Conservation (phyloP, 1,140 invertebrate species). For the Drosophila malerkotliana region DNA sequence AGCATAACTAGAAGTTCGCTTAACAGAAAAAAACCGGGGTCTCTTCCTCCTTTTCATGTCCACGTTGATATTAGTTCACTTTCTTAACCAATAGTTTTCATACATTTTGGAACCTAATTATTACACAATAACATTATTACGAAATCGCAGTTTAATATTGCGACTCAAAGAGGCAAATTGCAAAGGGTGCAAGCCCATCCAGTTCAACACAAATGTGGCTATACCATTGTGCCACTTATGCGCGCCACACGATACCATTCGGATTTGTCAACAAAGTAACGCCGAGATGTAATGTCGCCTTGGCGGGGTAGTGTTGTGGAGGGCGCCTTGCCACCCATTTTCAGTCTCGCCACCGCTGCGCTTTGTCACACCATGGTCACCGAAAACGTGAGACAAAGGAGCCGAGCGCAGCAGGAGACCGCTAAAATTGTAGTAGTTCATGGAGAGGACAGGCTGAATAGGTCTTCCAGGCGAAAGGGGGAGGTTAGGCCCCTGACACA, state of each 20-base stretch:
- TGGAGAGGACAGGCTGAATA: not conserved
- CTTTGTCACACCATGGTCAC: constrained; percentile 39
- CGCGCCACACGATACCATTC: constrained; percentile 48
- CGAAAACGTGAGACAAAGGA: not conserved
- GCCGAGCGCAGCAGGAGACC: constrained; percentile 54
- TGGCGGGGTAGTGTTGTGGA: not conserved
- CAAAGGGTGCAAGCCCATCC: not conserved
- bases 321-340: no score
- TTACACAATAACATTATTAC: constrained; percentile 60
- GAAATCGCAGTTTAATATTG: not conserved
- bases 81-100: not conserved
- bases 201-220: constrained; percentile 10
- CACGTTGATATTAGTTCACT: no score
- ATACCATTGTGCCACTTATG: constrained; percentile 36
- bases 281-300: not conserved
- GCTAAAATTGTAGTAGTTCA: constrained; percentile 63
- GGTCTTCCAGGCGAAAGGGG: not conserved
- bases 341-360: constrained; percentile 36
- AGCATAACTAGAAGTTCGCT: no score
- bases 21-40: no score
- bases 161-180: not conserved
- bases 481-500: not conserved
- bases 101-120: constrained; percentile 65
- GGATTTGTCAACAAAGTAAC: constrained; percentile 63
- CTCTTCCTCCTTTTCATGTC: no score